phyloP scores from a whole-genome alignment of 1,140 invertebrate species.

The Meloidogyne hapla region DNA sequence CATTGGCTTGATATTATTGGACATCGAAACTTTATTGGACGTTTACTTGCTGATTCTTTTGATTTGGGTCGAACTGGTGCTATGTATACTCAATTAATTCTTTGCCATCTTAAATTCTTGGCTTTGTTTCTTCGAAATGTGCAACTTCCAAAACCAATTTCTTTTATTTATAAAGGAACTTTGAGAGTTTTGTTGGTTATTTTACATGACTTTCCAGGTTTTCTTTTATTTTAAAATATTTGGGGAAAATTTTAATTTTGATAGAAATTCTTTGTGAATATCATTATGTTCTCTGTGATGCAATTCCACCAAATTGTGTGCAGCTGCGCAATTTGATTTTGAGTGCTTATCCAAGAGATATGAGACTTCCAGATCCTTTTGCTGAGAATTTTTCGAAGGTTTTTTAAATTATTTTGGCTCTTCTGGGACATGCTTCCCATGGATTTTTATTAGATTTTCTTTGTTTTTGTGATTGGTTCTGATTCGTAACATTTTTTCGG shows the following conservation, averaged over 20 bases:
- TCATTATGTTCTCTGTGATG: conserved; percentile 98
- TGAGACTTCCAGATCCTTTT: conserved; percentile 95
- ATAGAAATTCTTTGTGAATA: conserved; percentile 94
- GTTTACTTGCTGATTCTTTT: conserved; percentile 77
- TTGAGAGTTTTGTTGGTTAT: conserved; percentile 89
- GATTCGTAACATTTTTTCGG: too few species aligned
- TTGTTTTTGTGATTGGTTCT: too few species aligned
- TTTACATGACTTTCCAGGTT: conserved; percentile 87
- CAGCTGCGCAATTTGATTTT: conserved; percentile 97
- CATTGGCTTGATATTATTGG: conserved; percentile 94
- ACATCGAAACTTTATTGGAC: conserved; percentile 89
- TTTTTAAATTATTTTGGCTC: not conserved
- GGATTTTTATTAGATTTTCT: too few species aligned
- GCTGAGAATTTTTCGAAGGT: conserved; percentile 71
- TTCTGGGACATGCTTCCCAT: too few species aligned
- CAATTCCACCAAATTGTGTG: conserved; percentile 96
- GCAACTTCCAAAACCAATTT: conserved; percentile 86
- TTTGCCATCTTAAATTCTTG: conserved; percentile 92
- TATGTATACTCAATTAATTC: conserved; percentile 78
- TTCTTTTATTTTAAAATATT: conserved; percentile 6
- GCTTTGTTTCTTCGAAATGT: conserved; percentile 94
- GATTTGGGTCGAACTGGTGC: conserved; percentile 66
- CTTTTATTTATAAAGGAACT: conserved; percentile 90
- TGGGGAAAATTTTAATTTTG: too few species aligned
- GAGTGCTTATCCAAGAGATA: conserved; percentile 93